These are phyloP conservation scores for Pteropus rufus DNA, from an alignment of 2,797 vertebrate genomes.

Conservation along the genomic window DNA sequence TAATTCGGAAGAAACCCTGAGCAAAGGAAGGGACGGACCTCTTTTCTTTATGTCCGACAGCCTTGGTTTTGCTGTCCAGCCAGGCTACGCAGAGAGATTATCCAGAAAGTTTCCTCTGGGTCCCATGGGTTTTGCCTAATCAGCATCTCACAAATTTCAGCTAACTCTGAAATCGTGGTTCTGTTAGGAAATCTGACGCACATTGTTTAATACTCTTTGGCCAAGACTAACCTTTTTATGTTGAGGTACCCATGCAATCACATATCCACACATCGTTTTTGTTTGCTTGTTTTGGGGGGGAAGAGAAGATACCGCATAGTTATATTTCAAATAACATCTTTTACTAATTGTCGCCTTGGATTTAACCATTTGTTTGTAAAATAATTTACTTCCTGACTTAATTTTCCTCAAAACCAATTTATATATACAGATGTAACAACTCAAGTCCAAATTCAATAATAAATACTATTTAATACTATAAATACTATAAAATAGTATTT, in stretches of 20 bases:
- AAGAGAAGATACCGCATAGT: neutral
- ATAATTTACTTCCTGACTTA: conserved; percentile 11
- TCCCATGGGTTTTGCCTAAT: neutral
- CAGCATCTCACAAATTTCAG: neutral
- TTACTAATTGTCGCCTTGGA: neutral
- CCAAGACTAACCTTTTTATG: neutral
- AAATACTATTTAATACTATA: neutral
- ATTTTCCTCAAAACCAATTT: neutral
- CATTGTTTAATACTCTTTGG: neutral
- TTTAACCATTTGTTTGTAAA: neutral
- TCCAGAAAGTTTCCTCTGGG: neutral
- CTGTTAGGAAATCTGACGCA: neutral
- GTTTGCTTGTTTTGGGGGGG: neutral
- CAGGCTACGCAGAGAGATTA: neutral
- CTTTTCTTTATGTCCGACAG: neutral
- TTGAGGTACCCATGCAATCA: neutral
- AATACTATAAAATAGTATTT: neutral
- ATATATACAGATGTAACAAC: neutral
- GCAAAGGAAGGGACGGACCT: neutral
- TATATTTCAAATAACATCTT: neutral
- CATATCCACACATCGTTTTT: neutral
- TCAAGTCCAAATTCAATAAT: neutral
- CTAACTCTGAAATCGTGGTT: neutral
- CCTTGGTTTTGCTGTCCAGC: neutral
- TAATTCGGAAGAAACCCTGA: neutral